phyloP scores from a whole-genome alignment of 1,140 invertebrate species.

The Bradynema listronoti region DNA sequence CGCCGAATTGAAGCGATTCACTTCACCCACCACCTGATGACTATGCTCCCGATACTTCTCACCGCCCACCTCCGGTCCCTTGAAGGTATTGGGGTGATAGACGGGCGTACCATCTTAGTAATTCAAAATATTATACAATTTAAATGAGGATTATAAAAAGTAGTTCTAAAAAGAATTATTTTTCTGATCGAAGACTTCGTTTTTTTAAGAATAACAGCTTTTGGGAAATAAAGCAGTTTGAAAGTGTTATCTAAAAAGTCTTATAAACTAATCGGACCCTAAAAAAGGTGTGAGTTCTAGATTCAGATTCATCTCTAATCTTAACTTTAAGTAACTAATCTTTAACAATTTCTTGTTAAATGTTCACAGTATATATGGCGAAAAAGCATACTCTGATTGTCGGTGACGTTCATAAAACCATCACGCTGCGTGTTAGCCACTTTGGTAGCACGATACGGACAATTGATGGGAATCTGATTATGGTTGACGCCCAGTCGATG shows the following conservation, averaged over 20 bases:
- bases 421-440: conserved; percentile 77
- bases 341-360: background rate
- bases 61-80: conserved; percentile 64
- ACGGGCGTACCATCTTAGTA: conserved; percentile 69
- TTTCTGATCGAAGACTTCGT: too few relatives aligned
- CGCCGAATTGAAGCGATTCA: conserved; percentile 70
- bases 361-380: background rate
- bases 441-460: conserved; percentile 66
- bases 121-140: background rate
- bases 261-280: too few relatives aligned
- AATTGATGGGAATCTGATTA: conserved; percentile 88
- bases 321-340: too few relatives aligned
- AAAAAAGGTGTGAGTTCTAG: too few relatives aligned
- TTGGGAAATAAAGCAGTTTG: too few relatives aligned
- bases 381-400: conserved; percentile 54
- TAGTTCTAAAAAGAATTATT: background rate
- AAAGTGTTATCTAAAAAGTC: too few relatives aligned
- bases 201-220: too few relatives aligned
- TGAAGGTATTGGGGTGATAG: conserved; percentile 91
- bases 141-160: too few relatives aligned
- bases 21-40: conserved; percentile 61
- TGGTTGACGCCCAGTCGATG: conserved; percentile 86
- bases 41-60: conserved; percentile 47
- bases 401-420: conserved; percentile 66
- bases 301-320: too few relatives aligned